Evolutionary conservation across 2,113 vertebrate species (phyloP).

Genomic region (Tyto alba): DNA sequence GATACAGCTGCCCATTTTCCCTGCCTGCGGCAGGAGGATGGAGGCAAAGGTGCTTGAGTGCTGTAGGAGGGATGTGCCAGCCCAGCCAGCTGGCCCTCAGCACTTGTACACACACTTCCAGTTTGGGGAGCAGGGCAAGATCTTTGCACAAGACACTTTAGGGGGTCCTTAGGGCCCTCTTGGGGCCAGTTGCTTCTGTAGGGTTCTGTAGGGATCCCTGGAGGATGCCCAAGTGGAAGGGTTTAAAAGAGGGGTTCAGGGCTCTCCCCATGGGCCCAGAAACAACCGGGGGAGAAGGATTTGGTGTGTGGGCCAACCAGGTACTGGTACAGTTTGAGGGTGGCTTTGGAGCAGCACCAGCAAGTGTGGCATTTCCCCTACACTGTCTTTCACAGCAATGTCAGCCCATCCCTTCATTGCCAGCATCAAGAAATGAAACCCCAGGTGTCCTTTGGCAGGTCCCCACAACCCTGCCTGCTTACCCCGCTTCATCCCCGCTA

Average conservation of each 20-base stretch:
- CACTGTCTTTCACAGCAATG: background rate
- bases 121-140: background rate
- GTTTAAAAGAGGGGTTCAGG: background rate
- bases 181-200: background rate
- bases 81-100: background rate
- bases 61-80: background rate
- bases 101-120: background rate
- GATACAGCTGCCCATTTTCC: background rate
- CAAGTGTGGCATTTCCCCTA: background rate
- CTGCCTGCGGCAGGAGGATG: background rate
- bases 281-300: background rate
- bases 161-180: background rate
- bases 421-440: background rate
- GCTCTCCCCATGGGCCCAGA: rapidly evolving
- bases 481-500: background rate
- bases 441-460: background rate
- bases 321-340: background rate
- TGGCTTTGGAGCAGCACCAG: background rate
- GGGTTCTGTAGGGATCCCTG: background rate
- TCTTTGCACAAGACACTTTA: background rate
- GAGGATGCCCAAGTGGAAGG: background rate
- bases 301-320: background rate
- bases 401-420: background rate
- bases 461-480: background rate
- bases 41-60: background rate